Evolutionary conservation across 2,113 vertebrate species (phyloP).

Genomic region (Atherinomorus stipes): DNA sequence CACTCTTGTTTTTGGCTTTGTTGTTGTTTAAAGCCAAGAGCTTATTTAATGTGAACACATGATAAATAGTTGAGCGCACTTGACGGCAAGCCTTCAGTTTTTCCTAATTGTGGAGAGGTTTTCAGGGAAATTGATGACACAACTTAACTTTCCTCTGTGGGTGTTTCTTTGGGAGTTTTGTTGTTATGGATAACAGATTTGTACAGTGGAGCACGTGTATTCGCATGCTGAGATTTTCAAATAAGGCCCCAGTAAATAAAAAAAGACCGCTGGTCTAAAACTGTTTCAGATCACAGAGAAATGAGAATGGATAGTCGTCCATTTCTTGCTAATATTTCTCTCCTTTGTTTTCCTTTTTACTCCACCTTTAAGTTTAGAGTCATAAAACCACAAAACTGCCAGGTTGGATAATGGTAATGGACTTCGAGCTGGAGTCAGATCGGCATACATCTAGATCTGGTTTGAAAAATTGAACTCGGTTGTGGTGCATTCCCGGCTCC

Average conservation of each 20-base stretch:
- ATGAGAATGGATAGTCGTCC: constrained; percentile 41
- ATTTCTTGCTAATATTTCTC: constrained; percentile 57
- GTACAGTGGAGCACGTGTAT: constrained; percentile 39
- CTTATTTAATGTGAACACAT: constrained; percentile 69
- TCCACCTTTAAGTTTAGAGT: constrained; percentile 68
- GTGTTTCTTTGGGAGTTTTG: constrained; percentile 66
- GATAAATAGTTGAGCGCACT: constrained; percentile 74
- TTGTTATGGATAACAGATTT: constrained; percentile 72
- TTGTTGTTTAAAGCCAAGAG: constrained; percentile 70
- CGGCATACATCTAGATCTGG: constrained; percentile 52
- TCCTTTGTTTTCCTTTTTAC: constrained; percentile 33
- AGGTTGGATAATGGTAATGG: constrained; percentile 69
- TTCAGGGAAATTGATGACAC: constrained; percentile 72
- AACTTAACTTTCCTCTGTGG: constrained; percentile 74
- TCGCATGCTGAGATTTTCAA: constrained; percentile 35
- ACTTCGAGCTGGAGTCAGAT: constrained; percentile 62
- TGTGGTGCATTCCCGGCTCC: too few relatives aligned
- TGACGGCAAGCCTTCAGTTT: constrained; percentile 69
- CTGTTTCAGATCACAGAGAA: constrained; percentile 25
- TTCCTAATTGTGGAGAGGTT: constrained; percentile 68
- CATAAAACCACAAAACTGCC: constrained; percentile 63
- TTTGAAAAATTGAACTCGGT: constrained; percentile 54
- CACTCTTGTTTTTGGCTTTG: constrained; percentile 73
- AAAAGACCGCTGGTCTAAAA: constrained; percentile 17
- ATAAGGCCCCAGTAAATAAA: constrained; percentile 12